Evolutionary conservation across 1,140 invertebrate genomes (phyloP).

Genomic region (Hirudo medicinalis): DNA sequence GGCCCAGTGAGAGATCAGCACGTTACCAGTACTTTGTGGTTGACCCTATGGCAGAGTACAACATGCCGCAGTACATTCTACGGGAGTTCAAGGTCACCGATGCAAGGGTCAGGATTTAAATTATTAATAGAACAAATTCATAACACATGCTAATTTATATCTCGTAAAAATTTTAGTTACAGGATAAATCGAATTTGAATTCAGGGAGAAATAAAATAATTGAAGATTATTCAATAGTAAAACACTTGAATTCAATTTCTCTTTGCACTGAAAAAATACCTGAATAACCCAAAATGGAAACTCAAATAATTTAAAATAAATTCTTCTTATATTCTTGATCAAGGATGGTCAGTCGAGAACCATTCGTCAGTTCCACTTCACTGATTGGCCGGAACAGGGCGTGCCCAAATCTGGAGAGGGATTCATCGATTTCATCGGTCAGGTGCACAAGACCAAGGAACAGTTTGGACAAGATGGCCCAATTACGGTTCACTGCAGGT

Average conservation of each 20-base stretch:
- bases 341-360: slow-evolving; percentile 86
- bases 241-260: no score
- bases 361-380: slow-evolving; percentile 95
- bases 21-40: slow-evolving; percentile 93
- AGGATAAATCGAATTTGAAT: no score
- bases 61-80: slow-evolving; percentile 96
- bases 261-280: no score
- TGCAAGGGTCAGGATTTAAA: slow-evolving; percentile 37
- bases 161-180: no score
- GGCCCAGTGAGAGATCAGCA: slow-evolving; percentile 89
- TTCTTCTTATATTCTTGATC: no score
- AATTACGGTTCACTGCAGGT: slow-evolving; percentile 98
- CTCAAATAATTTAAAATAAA: no score
- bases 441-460: slow-evolving; percentile 98
- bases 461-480: slow-evolving; percentile 98
- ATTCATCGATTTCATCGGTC: slow-evolving; percentile 79
- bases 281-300: no score
- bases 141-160: no score
- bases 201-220: no score
- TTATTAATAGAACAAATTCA: no score
- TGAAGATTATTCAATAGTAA: no score
- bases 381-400: slow-evolving; percentile 80
- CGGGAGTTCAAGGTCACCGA: slow-evolving; percentile 86
- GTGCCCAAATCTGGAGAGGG: slow-evolving; percentile 84
- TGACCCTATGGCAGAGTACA: slow-evolving; percentile 96